phyloP scores from a whole-genome alignment of 2,888 invertebrate species.

The Unio delphinus region DNA sequence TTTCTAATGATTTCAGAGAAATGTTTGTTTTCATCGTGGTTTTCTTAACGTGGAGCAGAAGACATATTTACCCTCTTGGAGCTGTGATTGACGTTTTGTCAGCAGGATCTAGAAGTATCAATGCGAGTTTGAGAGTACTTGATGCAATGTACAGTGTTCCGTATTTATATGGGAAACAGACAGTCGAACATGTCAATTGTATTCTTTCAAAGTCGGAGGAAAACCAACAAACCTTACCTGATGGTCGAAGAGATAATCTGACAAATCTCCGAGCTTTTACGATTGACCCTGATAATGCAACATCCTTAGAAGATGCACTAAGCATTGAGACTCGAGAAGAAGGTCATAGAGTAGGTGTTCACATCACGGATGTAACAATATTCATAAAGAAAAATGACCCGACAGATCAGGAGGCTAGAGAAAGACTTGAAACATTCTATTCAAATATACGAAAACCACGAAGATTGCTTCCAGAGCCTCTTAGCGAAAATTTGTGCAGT shows the following conservation, averaged over 20 bases:
- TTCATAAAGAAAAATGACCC: constrained; percentile 25
- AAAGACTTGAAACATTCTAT: constrained; percentile 32
- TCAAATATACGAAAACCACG: constrained; percentile 15
- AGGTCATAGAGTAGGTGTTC: constrained; percentile 31
- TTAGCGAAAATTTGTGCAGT: constrained; percentile 21
- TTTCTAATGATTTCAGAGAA: constrained; percentile 9
- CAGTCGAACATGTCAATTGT: constrained; percentile 5
- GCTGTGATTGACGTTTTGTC: constrained; percentile 13
- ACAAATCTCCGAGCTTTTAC: constrained; percentile 28
- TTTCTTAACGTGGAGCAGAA: constrained; percentile 17
- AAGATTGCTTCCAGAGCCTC: constrained; percentile 36
- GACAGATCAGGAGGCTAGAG: constrained; percentile 35
- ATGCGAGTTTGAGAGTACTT: constrained; percentile 13
- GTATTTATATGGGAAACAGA: constrained; percentile 12
- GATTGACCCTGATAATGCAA: constrained; percentile 31
- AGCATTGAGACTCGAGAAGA: constrained; percentile 17
- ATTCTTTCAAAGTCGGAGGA: not conserved
- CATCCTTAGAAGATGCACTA: constrained; percentile 41
- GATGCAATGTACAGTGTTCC: constrained; percentile 24
- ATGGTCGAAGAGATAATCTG: constrained; percentile 17
- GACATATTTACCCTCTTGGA: constrained; percentile 18
- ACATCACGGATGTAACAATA: constrained; percentile 41
- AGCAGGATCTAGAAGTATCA: constrained; percentile 2
- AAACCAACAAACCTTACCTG: not conserved
- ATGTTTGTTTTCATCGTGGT: constrained; percentile 18